Conservation (phyloP, 1,140 invertebrate genomes). For the Hypsibius dujardini region DNA sequence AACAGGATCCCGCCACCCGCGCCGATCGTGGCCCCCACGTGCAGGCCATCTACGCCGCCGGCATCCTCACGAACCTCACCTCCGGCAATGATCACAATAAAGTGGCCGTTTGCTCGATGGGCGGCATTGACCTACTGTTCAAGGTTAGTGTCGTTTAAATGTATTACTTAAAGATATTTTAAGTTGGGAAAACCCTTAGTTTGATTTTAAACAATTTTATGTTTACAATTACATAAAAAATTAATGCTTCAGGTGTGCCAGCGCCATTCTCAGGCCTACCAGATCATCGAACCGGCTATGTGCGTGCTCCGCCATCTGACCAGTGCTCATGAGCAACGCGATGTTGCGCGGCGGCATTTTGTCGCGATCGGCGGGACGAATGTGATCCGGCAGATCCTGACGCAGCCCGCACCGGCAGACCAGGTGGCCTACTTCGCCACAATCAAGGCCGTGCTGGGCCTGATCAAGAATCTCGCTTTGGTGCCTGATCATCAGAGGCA, state of each 20-base stretch:
- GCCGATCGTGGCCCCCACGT: no score
- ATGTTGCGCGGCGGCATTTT: conserved; percentile 89
- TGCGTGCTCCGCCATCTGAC: conserved; percentile 90
- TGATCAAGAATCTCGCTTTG: not conserved
- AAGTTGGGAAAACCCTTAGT: no score
- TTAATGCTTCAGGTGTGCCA: conserved; percentile 41
- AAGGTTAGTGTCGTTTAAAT: conserved; percentile 40
- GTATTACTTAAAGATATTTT: no score
- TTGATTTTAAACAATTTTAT: no score
- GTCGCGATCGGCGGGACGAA: conserved; percentile 63
- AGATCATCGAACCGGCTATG: conserved; percentile 91
- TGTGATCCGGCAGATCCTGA: not conserved
- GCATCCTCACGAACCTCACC: not conserved
- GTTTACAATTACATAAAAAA: no score
- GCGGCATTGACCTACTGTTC: conserved; percentile 83
- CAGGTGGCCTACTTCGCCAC: not conserved
- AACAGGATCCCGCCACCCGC: no score
- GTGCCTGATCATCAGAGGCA: conserved; percentile 36
- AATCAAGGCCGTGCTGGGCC: not conserved
- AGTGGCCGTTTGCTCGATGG: conserved; percentile 77
- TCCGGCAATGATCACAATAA: conserved; percentile 77
- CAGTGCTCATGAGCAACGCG: conserved; percentile 77
- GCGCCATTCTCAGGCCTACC: conserved; percentile 82
- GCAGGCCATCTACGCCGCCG: not conserved
- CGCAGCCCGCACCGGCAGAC: not conserved